A percentile compares a stretch with the other conserved stretches of the same genome.
phyloP scores from a whole-genome alignment of 2,113 vertebrate species.

The Haliaeetus leucogaster region DNA sequence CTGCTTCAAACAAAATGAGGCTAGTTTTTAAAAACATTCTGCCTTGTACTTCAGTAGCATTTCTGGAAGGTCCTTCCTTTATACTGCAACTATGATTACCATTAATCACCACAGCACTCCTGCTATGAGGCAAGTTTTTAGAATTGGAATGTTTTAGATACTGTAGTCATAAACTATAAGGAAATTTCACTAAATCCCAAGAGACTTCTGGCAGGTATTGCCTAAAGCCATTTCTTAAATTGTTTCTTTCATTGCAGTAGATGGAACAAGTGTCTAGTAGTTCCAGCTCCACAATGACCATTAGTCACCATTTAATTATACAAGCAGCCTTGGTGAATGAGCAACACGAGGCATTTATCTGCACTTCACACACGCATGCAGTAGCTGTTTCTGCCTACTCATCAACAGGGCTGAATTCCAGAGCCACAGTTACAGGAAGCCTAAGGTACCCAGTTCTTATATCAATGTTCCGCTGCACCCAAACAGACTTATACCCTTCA shows the following conservation, averaged over 20 bases:
- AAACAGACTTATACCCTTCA: not conserved
- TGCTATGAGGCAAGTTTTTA: not conserved
- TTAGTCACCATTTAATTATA: not conserved
- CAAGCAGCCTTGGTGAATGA: not conserved
- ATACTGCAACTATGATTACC: not conserved
- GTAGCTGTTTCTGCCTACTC: not conserved
- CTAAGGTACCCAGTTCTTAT: rapidly evolving
- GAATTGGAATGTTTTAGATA: not conserved
- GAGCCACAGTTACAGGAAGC: not conserved
- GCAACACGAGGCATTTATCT: not conserved
- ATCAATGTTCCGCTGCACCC: not conserved
- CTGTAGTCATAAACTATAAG: not conserved
- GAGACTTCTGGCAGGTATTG: not conserved
- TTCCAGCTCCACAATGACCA: not conserved
- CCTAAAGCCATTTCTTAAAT: not conserved
- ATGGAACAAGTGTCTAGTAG: not conserved
- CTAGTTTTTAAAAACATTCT: not conserved
- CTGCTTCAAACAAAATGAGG: not conserved
- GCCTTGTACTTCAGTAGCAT: not conserved
- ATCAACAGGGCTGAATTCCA: not conserved
- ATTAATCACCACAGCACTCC: not conserved
- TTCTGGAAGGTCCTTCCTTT: not conserved
- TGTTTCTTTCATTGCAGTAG: not conserved
- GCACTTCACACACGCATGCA: not conserved
- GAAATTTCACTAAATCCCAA: not conserved